Evolutionary conservation across 2,888 invertebrate species (phyloP).

Genomic region (Mycalesis mineus): DNA sequence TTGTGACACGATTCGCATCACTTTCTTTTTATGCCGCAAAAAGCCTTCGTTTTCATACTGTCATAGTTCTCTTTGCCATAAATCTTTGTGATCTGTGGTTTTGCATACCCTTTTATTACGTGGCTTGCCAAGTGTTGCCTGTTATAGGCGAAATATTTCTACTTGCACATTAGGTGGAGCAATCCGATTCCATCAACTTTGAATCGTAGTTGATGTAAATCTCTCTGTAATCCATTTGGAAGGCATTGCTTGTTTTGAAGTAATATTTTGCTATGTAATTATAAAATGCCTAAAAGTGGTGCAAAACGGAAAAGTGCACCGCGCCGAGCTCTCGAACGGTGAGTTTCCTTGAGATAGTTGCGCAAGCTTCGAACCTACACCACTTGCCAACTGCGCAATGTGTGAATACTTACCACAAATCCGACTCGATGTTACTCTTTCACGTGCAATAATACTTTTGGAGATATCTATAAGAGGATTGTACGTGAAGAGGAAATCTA

Average conservation of each 20-base stretch:
- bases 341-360: slow-evolving; percentile 8
- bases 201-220: too few relatives aligned
- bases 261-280: background rate
- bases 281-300: background rate
- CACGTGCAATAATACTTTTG: background rate
- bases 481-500: too few relatives aligned
- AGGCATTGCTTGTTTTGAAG: too few relatives aligned
- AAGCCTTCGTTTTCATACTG: background rate
- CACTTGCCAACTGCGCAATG: slow-evolving; percentile 6
- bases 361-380: background rate
- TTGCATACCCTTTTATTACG: too few relatives aligned
- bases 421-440: background rate
- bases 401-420: background rate
- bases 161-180: too few relatives aligned
- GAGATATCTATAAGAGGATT: background rate
- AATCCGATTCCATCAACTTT: too few relatives aligned
- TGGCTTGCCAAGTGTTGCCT: too few relatives aligned
- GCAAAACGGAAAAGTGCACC: slow-evolving; percentile 2
- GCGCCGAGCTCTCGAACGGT: background rate
- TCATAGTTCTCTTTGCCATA: too few relatives aligned
- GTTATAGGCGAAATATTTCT: too few relatives aligned
- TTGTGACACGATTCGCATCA: slow-evolving; percentile 11
- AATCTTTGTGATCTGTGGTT: too few relatives aligned
- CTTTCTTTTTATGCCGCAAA: slow-evolving; percentile 24
- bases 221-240: too few relatives aligned